These are phyloP conservation scores for Lophotis ruficrista DNA, from an alignment of 2,113 vertebrate species.

Conservation along the genomic window DNA sequence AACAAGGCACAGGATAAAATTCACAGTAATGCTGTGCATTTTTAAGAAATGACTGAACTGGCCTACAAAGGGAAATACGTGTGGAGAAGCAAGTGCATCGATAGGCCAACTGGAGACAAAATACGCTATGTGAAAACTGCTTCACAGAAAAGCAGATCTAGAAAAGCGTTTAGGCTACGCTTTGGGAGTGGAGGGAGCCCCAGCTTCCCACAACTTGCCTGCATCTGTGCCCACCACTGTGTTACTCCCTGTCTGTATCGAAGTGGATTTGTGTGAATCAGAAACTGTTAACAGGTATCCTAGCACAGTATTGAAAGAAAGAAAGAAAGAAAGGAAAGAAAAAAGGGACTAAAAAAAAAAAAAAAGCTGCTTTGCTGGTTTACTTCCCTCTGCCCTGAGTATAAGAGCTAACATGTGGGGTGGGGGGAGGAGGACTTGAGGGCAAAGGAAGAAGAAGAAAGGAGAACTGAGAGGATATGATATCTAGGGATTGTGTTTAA, in stretches of 20 bases:
- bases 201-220: background rate
- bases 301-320: background rate
- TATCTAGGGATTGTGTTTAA: constrained; percentile 27
- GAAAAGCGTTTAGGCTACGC: too few species aligned
- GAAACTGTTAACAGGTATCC: background rate
- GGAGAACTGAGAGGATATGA: background rate
- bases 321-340: too few species aligned
- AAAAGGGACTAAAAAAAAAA: rapidly evolving
- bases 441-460: background rate
- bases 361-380: background rate
- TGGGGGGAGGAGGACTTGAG: rapidly evolving
- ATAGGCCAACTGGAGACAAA: background rate
- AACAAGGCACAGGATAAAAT: background rate
- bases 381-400: background rate
- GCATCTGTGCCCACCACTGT: background rate
- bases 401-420: background rate
- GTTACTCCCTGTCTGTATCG: background rate
- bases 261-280: background rate
- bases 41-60: background rate
- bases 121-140: rapidly evolving
- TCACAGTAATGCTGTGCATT: background rate
- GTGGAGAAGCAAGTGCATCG: background rate
- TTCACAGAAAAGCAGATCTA: background rate
- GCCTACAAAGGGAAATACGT: rapidly evolving
- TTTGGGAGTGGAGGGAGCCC: background rate